phyloP scores from a whole-genome alignment of 2,113 vertebrate genomes.

The Thamnaconus septentrionalis region DNA sequence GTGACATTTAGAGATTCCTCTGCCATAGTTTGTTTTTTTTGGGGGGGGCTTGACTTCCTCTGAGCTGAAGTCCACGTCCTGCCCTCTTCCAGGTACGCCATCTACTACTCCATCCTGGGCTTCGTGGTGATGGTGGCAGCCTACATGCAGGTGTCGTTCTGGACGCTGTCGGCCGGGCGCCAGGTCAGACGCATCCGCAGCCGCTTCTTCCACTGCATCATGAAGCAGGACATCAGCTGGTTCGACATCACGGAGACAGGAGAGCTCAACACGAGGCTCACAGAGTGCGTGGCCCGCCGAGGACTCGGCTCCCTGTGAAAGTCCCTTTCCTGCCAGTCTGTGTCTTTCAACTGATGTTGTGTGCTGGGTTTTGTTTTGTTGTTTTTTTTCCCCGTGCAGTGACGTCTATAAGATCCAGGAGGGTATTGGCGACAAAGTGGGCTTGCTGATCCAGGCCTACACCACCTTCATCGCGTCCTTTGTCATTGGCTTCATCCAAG shows the following conservation, averaged over 20 bases:
- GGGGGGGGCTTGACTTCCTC: too few relatives aligned
- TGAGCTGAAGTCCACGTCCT: neutral
- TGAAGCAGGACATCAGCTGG: conserved; percentile 95
- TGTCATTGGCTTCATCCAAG: conserved; percentile 85
- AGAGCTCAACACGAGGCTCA: conserved; percentile 92
- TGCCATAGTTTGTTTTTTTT: neutral
- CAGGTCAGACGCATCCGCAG: conserved; percentile 87
- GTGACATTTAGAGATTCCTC: too few relatives aligned
- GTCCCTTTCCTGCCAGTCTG: neutral
- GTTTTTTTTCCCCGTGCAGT: conserved; percentile 63
- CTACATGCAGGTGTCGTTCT: conserved; percentile 89
- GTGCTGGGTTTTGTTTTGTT: neutral
- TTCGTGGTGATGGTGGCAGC: conserved; percentile 82
- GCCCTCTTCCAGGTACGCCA: conserved; percentile 78
- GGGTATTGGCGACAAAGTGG: conserved; percentile 94
- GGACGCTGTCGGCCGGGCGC: conserved; percentile 88
- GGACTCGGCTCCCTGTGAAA: neutral
- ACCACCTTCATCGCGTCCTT: conserved; percentile 84
- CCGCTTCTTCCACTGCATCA: conserved; percentile 89
- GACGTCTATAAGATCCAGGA: conserved; percentile 95
- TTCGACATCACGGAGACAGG: conserved; percentile 89
- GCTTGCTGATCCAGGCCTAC: conserved; percentile 83
- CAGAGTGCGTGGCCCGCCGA: conserved; percentile 82
- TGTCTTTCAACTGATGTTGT: neutral
- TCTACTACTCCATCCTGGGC: conserved; percentile 88